Percentiles rank a stretch among this genome's conserved stretches.
Evolutionary conservation across 2,113 vertebrate species (phyloP).

Genomic region (Oncorhynchus kisutch): DNA sequence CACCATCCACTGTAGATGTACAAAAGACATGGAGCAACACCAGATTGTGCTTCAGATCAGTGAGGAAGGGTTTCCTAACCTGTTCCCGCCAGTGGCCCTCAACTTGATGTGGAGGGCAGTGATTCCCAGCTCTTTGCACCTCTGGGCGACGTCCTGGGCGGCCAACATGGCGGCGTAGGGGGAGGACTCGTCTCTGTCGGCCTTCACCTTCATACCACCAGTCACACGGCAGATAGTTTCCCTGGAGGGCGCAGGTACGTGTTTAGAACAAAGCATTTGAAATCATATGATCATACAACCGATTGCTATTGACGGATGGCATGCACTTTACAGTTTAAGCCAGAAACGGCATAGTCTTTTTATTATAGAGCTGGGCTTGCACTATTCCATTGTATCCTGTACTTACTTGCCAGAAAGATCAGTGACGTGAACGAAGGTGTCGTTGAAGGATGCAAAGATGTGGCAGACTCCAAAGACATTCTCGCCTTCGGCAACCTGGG

Average conservation of each 20-base stretch:
- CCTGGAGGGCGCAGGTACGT: slow-evolving; percentile 57
- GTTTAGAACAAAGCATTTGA: too few relatives aligned
- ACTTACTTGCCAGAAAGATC: slow-evolving; percentile 99
- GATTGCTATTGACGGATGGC: too few relatives aligned
- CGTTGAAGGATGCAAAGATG: slow-evolving; percentile 98
- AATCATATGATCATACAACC: too few relatives aligned
- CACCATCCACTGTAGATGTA: too few relatives aligned
- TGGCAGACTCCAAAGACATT: slow-evolving; percentile 98
- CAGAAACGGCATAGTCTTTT: too few relatives aligned
- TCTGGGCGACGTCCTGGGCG: slow-evolving; percentile 94
- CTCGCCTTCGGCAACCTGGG: slow-evolving; percentile 96
- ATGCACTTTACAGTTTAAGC: too few relatives aligned
- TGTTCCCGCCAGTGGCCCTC: slow-evolving; percentile 93
- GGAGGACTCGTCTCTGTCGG: slow-evolving; percentile 94
- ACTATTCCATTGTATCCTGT: too few relatives aligned
- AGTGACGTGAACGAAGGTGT: slow-evolving; percentile 96
- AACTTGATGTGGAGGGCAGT: slow-evolving; percentile 96
- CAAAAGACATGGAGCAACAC: neutral
- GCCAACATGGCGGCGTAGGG: slow-evolving; percentile 97
- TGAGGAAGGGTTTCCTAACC: slow-evolving; percentile 50
- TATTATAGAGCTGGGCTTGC: too few relatives aligned
- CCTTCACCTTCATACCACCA: slow-evolving; percentile 98
- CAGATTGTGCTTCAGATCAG: neutral
- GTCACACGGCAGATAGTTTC: slow-evolving; percentile 98
- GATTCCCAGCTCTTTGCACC: slow-evolving; percentile 97